Conservation (phyloP, 2,797 vertebrate species). For the Pangasius mekongensis region DNA sequence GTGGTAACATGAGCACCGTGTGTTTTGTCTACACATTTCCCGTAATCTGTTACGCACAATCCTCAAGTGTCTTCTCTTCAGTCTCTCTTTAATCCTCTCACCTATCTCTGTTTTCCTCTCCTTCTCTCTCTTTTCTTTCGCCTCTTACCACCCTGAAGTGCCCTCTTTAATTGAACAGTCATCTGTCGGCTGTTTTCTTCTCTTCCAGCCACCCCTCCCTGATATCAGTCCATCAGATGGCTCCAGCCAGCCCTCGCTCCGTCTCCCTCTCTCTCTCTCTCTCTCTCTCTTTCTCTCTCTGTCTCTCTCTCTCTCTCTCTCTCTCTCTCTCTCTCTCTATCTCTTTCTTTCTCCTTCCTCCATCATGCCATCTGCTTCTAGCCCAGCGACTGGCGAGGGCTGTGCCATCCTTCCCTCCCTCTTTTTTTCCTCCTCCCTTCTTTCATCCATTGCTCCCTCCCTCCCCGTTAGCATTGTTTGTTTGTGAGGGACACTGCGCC, state of each 20-base stretch:
- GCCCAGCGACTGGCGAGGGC: conserved; percentile 57
- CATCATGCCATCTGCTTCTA: conserved; percentile 66
- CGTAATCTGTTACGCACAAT: conserved; percentile 61
- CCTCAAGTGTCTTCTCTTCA: conserved; percentile 59
- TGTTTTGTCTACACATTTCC: conserved; percentile 52
- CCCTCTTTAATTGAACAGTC: conserved; percentile 72
- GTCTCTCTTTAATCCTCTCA: conserved; percentile 32
- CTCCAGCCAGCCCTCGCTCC: conserved; percentile 41
- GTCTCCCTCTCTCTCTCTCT: conserved; percentile 24
- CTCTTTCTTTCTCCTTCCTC: conserved; percentile 47
- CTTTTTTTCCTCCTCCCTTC: conserved; percentile 35
- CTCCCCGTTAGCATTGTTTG: conserved; percentile 60
- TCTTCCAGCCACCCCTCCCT: conserved; percentile 56
- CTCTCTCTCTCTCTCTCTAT: conserved; percentile 29
- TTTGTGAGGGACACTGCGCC: conserved; percentile 70
- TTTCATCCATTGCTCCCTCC: conserved; percentile 52
- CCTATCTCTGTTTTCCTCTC: conserved; percentile 52
- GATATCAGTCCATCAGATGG: conserved; percentile 65
- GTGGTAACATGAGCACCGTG: conserved; percentile 47
- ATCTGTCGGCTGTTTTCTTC: conserved; percentile 66
- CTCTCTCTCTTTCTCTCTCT: conserved; percentile 33
- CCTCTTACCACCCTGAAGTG: conserved; percentile 67
- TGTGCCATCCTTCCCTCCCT: conserved; percentile 57
- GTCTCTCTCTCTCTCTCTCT: background rate
- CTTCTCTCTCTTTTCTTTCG: conserved; percentile 52